Evolutionary conservation across 2,888 invertebrate genomes (phyloP).

Genomic region (Strigamia transsilvanica): DNA sequence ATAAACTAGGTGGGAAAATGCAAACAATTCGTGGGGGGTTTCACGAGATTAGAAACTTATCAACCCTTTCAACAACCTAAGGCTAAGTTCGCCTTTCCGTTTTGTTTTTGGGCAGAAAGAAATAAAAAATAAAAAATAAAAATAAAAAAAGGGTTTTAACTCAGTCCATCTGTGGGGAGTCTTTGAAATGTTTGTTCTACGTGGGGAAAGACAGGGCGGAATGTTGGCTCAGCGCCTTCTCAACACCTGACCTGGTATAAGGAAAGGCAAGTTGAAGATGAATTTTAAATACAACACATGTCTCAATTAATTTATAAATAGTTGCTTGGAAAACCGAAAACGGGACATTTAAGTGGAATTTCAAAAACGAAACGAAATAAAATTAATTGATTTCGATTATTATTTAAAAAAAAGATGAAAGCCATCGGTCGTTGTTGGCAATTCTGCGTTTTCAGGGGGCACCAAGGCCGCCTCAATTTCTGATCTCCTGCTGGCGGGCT

Average conservation of each 20-base stretch:
- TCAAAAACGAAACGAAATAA: too few relatives aligned
- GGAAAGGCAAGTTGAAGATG: slow-evolving; percentile 42
- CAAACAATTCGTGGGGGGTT: slow-evolving; percentile 48
- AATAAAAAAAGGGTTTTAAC: slow-evolving; percentile 46
- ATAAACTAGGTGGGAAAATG: slow-evolving; percentile 39
- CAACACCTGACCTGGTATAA: slow-evolving; percentile 31
- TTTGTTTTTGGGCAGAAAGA: background rate
- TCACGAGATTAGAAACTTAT: slow-evolving; percentile 25
- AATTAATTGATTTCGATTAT: background rate
- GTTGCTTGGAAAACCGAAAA: background rate
- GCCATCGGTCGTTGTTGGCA: background rate
- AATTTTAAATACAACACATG: slow-evolving; percentile 33
- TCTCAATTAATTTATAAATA: slow-evolving; percentile 49
- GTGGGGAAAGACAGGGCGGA: slow-evolving; percentile 43
- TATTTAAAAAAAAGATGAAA: background rate
- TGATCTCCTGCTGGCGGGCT: slow-evolving; percentile 50
- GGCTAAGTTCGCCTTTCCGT: background rate
- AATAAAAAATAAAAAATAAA: background rate
- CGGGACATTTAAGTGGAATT: too few relatives aligned
- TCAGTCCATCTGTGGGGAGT: slow-evolving; percentile 43
- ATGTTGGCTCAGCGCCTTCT: slow-evolving; percentile 42
- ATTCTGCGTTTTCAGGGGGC: background rate
- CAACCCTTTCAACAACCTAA: slow-evolving; percentile 38
- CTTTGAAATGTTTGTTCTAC: slow-evolving; percentile 46
- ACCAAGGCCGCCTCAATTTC: slow-evolving; percentile 31